phyloP scores from a whole-genome alignment of 2,113 vertebrate genomes.

The Bambusicola thoracicus region DNA sequence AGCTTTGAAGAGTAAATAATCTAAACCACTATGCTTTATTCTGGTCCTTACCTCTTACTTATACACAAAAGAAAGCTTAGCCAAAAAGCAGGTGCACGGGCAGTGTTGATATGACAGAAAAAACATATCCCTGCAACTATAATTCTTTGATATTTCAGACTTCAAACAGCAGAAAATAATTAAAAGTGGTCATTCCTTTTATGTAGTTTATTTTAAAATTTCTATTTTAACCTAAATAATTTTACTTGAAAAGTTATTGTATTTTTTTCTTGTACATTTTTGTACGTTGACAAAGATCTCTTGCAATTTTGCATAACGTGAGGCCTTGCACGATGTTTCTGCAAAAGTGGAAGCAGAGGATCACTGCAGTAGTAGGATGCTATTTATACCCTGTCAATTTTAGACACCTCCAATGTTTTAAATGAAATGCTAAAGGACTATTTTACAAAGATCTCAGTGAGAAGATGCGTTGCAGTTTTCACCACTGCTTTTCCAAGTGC shows the following conservation, averaged over 20 bases:
- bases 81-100: not conserved
- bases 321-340: not conserved
- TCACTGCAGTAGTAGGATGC: not conserved
- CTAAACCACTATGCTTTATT: not conserved
- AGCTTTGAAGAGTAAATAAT: not conserved
- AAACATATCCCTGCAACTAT: not conserved
- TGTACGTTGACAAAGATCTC: not conserved
- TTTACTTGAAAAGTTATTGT: not conserved
- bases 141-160: not conserved
- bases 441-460: not conserved
- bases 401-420: not conserved
- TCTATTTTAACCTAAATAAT: not conserved
- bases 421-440: not conserved
- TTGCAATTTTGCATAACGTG: fast-evolving
- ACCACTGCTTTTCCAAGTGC: not conserved
- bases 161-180: not conserved
- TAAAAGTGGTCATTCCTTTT: not conserved
- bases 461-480: not conserved
- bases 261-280: not conserved
- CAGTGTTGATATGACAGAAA: not conserved
- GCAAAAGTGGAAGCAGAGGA: not conserved
- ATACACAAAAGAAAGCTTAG: fast-evolving
- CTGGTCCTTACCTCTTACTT: not conserved
- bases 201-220: not conserved
- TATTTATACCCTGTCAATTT: not conserved